Conservation (phyloP, 2,888 invertebrate genomes). For the Emmelina monodactyla region DNA sequence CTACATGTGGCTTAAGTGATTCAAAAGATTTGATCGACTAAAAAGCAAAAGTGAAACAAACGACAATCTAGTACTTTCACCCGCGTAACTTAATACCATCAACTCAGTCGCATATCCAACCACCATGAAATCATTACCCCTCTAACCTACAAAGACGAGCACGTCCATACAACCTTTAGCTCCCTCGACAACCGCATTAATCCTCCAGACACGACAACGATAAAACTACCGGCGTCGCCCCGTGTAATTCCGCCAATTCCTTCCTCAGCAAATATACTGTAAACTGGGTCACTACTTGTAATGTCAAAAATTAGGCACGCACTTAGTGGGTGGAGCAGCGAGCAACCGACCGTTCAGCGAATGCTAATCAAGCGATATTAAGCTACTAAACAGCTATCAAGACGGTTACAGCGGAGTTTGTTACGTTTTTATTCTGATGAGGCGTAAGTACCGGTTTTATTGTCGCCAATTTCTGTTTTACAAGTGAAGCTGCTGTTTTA, state of each 20-base stretch:
- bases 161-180: too few species aligned
- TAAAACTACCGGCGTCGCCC: too few species aligned
- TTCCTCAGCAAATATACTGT: constrained; percentile 4
- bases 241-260: neutral
- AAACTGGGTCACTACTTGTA: constrained; percentile 9
- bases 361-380: constrained; percentile 36
- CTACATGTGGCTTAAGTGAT: too few species aligned
- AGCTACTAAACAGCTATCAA: constrained; percentile 10
- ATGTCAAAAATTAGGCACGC: constrained; percentile 1
- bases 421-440: constrained; percentile 31
- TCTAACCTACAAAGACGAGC: too few species aligned
- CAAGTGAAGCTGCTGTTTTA: constrained; percentile 1
- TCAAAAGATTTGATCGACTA: too few species aligned
- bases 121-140: too few species aligned
- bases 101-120: too few species aligned
- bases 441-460: constrained; percentile 21
- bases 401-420: constrained; percentile 18
- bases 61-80: too few species aligned
- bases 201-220: too few species aligned
- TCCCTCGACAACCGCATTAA: too few species aligned
- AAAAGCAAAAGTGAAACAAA: too few species aligned
- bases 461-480: constrained; percentile 11
- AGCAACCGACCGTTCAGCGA: constrained; percentile 16
- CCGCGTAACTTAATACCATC: too few species aligned
- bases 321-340: constrained; percentile 11